Conservation (phyloP, 2,797 vertebrate species). For the Propithecus perrieri region DNA sequence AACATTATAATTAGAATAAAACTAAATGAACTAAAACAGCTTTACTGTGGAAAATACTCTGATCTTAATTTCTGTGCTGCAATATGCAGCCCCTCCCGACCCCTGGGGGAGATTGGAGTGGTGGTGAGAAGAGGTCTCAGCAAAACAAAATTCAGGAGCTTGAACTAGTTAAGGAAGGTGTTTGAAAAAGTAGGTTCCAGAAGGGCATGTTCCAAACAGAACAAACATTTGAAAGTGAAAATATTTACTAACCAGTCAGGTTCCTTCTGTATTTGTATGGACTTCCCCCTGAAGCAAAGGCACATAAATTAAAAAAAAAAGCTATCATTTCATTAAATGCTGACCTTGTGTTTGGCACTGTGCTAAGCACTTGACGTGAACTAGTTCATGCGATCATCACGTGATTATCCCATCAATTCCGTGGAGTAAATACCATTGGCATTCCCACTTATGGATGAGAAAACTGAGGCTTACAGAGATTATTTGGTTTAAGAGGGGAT, state of each 20-base stretch:
- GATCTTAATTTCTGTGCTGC: conserved; percentile 3
- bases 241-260: background rate
- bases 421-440: background rate
- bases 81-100: background rate
- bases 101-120: background rate
- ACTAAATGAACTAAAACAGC: background rate
- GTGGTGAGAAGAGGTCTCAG: background rate
- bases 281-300: background rate
- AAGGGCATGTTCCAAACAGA: background rate
- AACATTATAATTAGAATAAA: conserved; percentile 19
- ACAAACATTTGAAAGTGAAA: background rate
- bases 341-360: background rate
- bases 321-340: background rate
- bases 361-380: background rate
- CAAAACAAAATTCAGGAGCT: background rate
- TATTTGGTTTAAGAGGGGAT: background rate
- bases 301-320: background rate
- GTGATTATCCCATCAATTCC: background rate
- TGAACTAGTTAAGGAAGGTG: background rate
- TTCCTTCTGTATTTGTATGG: background rate
- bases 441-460: background rate
- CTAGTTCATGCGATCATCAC: background rate
- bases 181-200: background rate
- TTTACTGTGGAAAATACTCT: background rate
- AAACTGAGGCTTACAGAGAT: background rate